Evolutionary conservation across 2,113 vertebrate genomes (phyloP).

Genomic region (Ochotona curzoniae): DNA sequence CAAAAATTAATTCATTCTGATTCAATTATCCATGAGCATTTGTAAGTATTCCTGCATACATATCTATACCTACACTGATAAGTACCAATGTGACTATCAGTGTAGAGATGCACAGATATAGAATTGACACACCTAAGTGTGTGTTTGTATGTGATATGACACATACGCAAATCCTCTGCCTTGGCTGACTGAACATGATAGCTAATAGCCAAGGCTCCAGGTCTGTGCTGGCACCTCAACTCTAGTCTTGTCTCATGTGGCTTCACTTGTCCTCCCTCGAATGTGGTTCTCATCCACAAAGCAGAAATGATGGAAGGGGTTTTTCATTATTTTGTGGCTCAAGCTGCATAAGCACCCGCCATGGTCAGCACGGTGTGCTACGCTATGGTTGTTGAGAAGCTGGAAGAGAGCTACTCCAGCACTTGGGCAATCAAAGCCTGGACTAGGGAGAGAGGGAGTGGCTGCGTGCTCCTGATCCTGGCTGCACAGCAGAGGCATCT

Average conservation of each 20-base stretch:
- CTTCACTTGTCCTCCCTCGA: not conserved
- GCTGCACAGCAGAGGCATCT: not conserved
- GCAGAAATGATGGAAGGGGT: not conserved
- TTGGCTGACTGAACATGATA: rapidly evolving
- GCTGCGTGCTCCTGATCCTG: not conserved
- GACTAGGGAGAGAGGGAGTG: no score
- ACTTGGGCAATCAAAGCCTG: not conserved
- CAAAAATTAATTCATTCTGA: no score
- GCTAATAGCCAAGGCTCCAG: not conserved
- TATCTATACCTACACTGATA: no score
- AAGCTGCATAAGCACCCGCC: not conserved
- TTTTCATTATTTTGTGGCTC: not conserved
- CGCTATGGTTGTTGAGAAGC: not conserved
- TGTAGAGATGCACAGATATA: no score
- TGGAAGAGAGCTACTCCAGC: not conserved
- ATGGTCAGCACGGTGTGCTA: not conserved
- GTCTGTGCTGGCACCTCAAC: not conserved
- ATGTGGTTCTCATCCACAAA: not conserved
- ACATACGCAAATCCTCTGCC: not conserved
- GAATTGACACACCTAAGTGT: no score
- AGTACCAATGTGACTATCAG: no score
- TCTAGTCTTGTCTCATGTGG: not conserved
- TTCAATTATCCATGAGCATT: no score
- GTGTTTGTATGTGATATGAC: not conserved
- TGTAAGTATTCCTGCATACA: no score